Percentiles rank a stretch among this genome's conserved stretches.
Conservation (phyloP, 2,797 vertebrate genomes). For the Carduelis carduelis region DNA sequence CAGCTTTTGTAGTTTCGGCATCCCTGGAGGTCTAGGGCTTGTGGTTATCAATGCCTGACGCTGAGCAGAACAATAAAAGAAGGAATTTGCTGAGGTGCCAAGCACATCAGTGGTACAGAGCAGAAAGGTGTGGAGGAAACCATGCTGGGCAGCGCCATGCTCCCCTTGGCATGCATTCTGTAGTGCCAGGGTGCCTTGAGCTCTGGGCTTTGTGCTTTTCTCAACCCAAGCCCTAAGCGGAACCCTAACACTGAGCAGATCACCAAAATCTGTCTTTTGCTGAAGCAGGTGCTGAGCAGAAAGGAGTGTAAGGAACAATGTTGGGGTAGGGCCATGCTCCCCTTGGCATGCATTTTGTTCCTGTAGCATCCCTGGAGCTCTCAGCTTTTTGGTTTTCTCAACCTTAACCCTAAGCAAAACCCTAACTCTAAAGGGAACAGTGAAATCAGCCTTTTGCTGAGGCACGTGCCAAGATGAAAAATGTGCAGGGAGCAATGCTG, state of each 20-base stretch:
- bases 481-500: neutral
- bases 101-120: accelerated
- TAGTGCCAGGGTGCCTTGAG: neutral
- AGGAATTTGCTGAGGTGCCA: neutral
- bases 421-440: neutral
- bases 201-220: neutral
- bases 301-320: neutral
- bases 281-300: neutral
- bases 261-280: too few relatives aligned
- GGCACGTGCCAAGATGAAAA: neutral
- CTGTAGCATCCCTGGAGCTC: neutral
- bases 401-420: neutral
- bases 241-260: neutral
- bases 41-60: neutral
- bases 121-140: neutral
- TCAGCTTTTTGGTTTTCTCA: neutral
- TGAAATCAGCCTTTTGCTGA: neutral
- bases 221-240: accelerated
- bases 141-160: accelerated
- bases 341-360: neutral
- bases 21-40: neutral
- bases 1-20: neutral
- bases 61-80: neutral
- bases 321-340: accelerated
- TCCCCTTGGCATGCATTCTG: too few relatives aligned